A percentile compares a stretch with the other conserved stretches of the same genome.
Conservation (phyloP, 2,888 invertebrate species). For the Pachymerium ferrugineum region DNA sequence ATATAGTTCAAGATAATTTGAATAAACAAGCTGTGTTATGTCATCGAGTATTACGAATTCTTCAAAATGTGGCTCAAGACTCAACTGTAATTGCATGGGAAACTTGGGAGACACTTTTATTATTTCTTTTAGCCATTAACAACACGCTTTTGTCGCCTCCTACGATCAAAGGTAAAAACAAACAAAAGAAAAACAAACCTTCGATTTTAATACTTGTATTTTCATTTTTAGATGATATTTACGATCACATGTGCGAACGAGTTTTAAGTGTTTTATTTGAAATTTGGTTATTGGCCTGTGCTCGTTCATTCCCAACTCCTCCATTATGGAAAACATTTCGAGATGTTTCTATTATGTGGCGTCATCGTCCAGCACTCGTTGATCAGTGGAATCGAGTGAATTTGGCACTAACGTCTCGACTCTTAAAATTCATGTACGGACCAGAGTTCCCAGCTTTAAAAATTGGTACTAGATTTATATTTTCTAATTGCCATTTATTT, state of each 20-base stretch:
- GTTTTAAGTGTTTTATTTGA: slow-evolving; percentile 90
- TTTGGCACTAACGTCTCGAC: slow-evolving; percentile 74
- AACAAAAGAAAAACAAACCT: neutral
- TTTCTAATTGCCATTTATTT: slow-evolving; percentile 5
- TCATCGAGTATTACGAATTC: slow-evolving; percentile 78
- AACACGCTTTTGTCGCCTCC: slow-evolving; percentile 87
- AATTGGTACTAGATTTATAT: slow-evolving; percentile 38
- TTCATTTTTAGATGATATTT: slow-evolving; percentile 68
- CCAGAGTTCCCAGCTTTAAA: slow-evolving; percentile 47
- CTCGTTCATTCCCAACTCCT: slow-evolving; percentile 85
- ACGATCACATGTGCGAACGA: slow-evolving; percentile 88
- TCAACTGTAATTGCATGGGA: slow-evolving; percentile 70
- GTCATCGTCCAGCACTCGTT: slow-evolving; percentile 85
- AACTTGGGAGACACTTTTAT: slow-evolving; percentile 84
- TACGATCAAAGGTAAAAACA: slow-evolving; percentile 63
- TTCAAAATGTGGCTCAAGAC: slow-evolving; percentile 72
- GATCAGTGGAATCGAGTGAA: slow-evolving; percentile 95
- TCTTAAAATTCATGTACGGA: slow-evolving; percentile 83
- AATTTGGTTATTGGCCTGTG: slow-evolving; percentile 71
- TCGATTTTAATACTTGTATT: neutral
- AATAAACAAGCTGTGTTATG: slow-evolving; percentile 87
- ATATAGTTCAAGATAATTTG: slow-evolving; percentile 68
- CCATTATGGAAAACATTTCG: slow-evolving; percentile 91
- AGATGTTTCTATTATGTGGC: slow-evolving; percentile 87
- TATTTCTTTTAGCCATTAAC: slow-evolving; percentile 83